phyloP scores from a whole-genome alignment of 2,113 vertebrate genomes.

The Mus spicilegus region DNA sequence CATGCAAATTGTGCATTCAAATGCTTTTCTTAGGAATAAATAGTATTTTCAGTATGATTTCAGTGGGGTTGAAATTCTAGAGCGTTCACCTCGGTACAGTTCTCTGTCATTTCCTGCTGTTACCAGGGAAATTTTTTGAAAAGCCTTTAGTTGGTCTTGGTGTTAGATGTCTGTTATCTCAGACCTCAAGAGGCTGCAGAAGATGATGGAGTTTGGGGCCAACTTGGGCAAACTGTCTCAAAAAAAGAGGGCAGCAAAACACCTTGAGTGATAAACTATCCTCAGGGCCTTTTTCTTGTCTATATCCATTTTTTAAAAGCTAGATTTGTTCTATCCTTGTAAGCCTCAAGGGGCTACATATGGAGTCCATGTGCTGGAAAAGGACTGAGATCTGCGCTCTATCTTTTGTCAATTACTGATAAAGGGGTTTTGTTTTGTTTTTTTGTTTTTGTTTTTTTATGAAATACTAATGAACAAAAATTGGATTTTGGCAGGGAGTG shows the following conservation, averaged over 20 bases:
- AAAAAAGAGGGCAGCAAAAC: neutral
- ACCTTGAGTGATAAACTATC: neutral
- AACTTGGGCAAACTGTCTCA: neutral
- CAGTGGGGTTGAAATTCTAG: neutral
- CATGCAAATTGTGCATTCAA: neutral
- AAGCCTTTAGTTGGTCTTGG: neutral
- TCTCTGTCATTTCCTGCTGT: neutral
- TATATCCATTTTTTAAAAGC: neutral
- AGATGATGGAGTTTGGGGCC: neutral
- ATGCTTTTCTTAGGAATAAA: neutral
- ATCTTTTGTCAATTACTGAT: too few species aligned
- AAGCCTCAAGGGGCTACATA: neutral
- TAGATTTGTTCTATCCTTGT: neutral
- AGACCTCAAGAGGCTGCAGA: neutral
- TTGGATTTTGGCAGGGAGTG: neutral
- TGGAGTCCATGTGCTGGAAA: neutral
- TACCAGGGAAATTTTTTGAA: neutral
- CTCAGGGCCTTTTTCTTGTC: neutral
- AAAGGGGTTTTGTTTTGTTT: neutral
- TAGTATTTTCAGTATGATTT: neutral
- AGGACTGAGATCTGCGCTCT: neutral
- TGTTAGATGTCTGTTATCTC: neutral
- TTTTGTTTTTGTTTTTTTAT: neutral
- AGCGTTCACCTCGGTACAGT: neutral
- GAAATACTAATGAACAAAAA: neutral